Base-by-base conservation (phyloP, 2,113 vertebrate species). In the Sprattus sprattus region DNA sequence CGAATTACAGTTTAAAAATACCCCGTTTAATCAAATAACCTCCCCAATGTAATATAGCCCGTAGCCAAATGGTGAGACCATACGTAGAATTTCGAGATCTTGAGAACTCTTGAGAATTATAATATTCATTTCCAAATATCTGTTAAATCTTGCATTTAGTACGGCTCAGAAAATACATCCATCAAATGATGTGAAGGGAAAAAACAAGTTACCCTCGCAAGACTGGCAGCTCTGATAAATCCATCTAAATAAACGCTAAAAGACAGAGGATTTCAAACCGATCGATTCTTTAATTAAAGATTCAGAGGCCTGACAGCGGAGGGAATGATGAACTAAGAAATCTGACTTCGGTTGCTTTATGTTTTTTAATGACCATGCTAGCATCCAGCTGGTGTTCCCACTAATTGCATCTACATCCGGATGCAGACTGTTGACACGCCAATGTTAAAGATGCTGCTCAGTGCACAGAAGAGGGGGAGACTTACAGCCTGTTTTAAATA, bases 221-320 rank as follows among this genome's bases (percentile, higher is more conserved):
- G 87, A 54, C 52, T 87, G 82, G 81, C 78, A 82, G 81, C 22
- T 46, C 86, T 84, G 85, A 90, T 88, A 88, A 90, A 92, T 89
- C 88, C 88, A 90, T 91, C 89, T 86, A 88, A 90, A 91, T 87
- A 90, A 84, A 89, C 85, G 85, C 71, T 85, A 85, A 89, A 89
- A 89, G 87, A 89, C 88, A 88, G 85, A 87, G 87, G 85, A 87
- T 64, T 87, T 86, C 87, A 87, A 89, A 82, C 57, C 82, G 86
- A 88, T 93, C 90, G 88, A 90, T 90, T 87, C 82, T 93, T 92
- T 93, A 91, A 92, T 89, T 91, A 91, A 91, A 88, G 91, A 92
- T 92, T 91, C 90, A 84, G 85, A 85, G 83, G 80, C 83, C 81
- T 91, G 89, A 90, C 90, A 89, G 84, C 32, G 83, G 82, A 78